These are phyloP conservation scores for Prosopocoilus inquinatus DNA, from an alignment of 2,888 invertebrate genomes.

Conservation along the genomic window DNA sequence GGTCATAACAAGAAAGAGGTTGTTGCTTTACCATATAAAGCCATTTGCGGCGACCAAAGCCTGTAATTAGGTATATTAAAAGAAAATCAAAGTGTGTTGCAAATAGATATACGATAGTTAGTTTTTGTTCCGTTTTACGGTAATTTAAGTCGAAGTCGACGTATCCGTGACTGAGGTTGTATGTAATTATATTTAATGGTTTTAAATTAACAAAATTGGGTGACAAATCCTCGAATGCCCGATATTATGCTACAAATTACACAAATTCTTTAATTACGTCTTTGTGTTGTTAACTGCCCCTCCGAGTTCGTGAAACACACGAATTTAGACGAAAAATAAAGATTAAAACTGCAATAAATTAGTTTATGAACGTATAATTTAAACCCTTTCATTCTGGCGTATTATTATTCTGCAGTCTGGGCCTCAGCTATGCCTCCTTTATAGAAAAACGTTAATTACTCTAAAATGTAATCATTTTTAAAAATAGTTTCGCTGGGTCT, in stretches of 20 bases:
- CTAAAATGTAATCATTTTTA: slow-evolving; percentile 9
- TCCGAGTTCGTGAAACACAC: slow-evolving; percentile 20
- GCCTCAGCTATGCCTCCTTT: slow-evolving; percentile 6
- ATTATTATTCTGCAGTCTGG: slow-evolving; percentile 15
- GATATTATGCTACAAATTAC: background rate
- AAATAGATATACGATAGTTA: too few relatives aligned
- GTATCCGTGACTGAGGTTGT: background rate
- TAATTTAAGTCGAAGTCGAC: background rate
- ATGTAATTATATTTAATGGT: background rate
- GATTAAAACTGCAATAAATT: slow-evolving; percentile 35
- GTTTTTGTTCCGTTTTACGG: background rate
- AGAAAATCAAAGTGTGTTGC: too few relatives aligned
- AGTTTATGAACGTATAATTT: slow-evolving; percentile 30
- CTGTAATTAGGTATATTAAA: too few relatives aligned
- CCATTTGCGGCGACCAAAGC: too few relatives aligned
- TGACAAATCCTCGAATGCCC: background rate
- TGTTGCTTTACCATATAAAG: too few relatives aligned
- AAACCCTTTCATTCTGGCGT: slow-evolving; percentile 32
- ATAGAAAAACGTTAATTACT: slow-evolving; percentile 21
- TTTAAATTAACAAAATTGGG: background rate
- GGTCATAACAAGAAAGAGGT: too few relatives aligned
- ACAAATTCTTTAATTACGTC: background rate
- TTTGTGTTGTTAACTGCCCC: background rate
- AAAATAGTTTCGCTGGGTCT: slow-evolving; percentile 9
- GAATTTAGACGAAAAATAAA: slow-evolving; percentile 28